A percentile compares a stretch with the other conserved stretches of the same genome.
Conservation (phyloP, 2,888 invertebrate genomes). For the Volucella bombylans region DNA sequence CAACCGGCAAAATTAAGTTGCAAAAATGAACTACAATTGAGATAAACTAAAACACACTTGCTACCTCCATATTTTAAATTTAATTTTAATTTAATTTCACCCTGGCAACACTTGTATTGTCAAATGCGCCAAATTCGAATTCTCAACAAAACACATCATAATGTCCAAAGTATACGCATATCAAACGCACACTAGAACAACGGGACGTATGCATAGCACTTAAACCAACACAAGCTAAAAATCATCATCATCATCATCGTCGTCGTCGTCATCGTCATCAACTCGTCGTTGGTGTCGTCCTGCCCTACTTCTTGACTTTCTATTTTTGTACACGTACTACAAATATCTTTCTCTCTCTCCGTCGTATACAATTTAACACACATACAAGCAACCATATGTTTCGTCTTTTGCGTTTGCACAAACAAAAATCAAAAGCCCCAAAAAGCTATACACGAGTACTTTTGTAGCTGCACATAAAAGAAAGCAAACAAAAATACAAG, state of each 20-base stretch:
- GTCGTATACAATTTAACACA: conserved; percentile 57
- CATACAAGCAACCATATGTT: conserved; percentile 54
- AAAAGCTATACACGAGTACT: conserved; percentile 49
- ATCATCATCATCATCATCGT: conserved; percentile 38
- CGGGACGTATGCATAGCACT: not conserved
- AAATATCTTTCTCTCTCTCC: conserved; percentile 69
- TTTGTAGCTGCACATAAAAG: conserved; percentile 51
- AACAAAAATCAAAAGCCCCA: conserved; percentile 63
- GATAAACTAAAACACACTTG: not conserved
- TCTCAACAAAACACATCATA: conserved; percentile 19
- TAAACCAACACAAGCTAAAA: conserved; percentile 34
- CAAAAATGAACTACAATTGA: too few species aligned
- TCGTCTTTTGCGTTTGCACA: conserved; percentile 32
- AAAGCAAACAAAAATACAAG: conserved; percentile 52
- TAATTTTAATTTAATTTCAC: not conserved
- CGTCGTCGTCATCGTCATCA: conserved; percentile 56
- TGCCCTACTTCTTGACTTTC: conserved; percentile 73
- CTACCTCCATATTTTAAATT: not conserved
- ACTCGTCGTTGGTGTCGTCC: conserved; percentile 59
- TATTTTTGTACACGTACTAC: conserved; percentile 76
- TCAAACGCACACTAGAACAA: conserved; percentile 10
- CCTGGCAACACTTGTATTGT: conserved; percentile 18
- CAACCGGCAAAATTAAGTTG: conserved; percentile 11
- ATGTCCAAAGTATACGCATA: not conserved
- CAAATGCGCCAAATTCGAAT: conserved; percentile 10